Evolutionary conservation across 2,113 vertebrate species (phyloP).

Genomic region (Haemorhous mexicanus): DNA sequence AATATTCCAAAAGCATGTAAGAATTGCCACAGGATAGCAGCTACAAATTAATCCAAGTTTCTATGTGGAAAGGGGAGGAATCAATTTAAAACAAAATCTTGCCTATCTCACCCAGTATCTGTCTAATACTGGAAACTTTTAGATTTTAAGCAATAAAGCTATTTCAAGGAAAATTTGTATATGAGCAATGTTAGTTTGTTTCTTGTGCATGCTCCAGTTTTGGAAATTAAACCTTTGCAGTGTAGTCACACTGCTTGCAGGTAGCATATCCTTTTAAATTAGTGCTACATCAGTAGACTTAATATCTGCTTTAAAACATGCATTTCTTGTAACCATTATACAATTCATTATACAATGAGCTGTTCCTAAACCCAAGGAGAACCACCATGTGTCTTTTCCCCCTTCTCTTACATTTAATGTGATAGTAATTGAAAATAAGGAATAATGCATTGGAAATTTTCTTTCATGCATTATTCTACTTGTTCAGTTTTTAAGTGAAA

Average conservation of each 20-base stretch:
- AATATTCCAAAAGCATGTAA: background rate
- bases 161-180: background rate
- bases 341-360: background rate
- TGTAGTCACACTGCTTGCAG: background rate
- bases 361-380: background rate
- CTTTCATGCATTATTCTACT: background rate
- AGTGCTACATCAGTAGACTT: background rate
- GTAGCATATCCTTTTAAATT: background rate
- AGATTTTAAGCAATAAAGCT: background rate
- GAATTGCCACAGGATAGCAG: background rate
- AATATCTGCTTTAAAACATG: background rate
- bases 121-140: background rate
- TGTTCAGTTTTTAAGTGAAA: background rate
- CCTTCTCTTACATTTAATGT: background rate
- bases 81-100: background rate
- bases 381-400: background rate
- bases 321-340: background rate
- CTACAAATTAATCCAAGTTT: background rate
- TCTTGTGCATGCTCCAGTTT: background rate
- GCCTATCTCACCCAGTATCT: background rate
- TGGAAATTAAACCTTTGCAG: background rate
- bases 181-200: background rate
- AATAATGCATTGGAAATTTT: background rate
- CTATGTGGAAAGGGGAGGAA: background rate
- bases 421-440: background rate